Evolutionary conservation across 2,113 vertebrate genomes (phyloP), one percentile per base, ranked within the genome.

Genomic region (Numida meleagris): DNA sequence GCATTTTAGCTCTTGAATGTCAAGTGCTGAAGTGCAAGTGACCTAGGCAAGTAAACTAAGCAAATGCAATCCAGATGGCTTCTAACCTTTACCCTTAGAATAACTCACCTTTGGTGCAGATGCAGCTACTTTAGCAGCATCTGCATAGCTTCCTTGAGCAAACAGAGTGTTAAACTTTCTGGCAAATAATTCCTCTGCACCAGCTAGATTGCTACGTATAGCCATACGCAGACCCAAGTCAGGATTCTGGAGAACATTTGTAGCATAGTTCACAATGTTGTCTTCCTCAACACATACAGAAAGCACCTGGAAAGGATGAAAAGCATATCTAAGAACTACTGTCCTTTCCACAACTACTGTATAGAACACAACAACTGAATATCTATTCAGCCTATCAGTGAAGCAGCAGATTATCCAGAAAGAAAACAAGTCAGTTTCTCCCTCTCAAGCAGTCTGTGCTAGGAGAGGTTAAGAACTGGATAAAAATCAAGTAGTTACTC

Each of bases 221-320:
- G 99, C 99, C 98, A 99, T 98, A 51, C 98, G 98, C 82, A 99
- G 93, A 7, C 98, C 99, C 36, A 99, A 96, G 88, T 99, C 99
- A 15, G 99, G 98, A 95, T 99, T 99, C 97, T 99, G 99, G 71
- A 99, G 98, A 82, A 99, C 98, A 5, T 96, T 99, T 1, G 98
- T 98, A 91, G 98, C 98, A 6, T 99, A 99, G 94, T 98, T 99
- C 84, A 99, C 98, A n/a, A 99, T 98, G 88, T 99, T 99, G 88
- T 99, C 99, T 97, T 99, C 99, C 88, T 99, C 99, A 23, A 99
- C 98, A 94, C 99, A 99, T 23, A 99, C 98, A 5, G 99, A 99
- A 86, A 99, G 97, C 55, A 99, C 99, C 99, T 99, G 65, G 12
- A 89, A 89, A 89, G 53, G 46, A 90, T 14, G 80, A 76, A 67